Evolutionary conservation across 2,797 vertebrate species (phyloP).

Genomic region (Enteromius trimaculatus): DNA sequence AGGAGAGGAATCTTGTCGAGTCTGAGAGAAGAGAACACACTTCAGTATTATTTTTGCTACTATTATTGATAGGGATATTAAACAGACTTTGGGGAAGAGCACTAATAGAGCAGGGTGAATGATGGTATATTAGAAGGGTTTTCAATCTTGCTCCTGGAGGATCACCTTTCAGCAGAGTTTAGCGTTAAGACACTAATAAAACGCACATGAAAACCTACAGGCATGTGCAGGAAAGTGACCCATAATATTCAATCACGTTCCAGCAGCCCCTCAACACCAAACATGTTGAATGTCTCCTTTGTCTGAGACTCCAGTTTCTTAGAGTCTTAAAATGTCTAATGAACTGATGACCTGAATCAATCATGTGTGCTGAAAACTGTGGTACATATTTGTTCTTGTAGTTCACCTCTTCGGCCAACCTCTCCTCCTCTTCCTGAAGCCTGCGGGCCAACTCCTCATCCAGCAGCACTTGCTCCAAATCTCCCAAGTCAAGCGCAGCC

Average conservation of each 20-base stretch:
- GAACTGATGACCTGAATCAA: neutral
- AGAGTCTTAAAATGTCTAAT: neutral
- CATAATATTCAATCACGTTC: neutral
- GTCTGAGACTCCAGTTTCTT: neutral
- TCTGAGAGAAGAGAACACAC: conserved; percentile 60
- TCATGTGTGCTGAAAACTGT: neutral
- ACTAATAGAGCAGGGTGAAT: neutral
- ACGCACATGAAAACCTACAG: neutral
- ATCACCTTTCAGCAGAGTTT: neutral
- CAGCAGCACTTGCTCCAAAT: conserved; percentile 74
- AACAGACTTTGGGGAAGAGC: neutral
- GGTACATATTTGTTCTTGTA: neutral
- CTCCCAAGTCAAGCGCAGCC: conserved; percentile 69
- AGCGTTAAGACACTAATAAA: neutral
- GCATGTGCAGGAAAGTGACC: too few species aligned
- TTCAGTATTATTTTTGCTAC: neutral
- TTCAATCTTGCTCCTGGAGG: neutral
- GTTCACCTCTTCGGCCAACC: conserved; percentile 61
- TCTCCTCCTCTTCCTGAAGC: conserved; percentile 77
- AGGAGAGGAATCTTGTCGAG: conserved; percentile 42
- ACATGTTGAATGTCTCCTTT: neutral
- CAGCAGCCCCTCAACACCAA: neutral
- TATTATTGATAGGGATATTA: neutral
- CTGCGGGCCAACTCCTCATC: conserved; percentile 79
- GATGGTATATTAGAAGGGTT: neutral